Percentiles rank a stretch among this genome's conserved stretches.
These are phyloP conservation scores for Genyomyrus donnyi DNA, from an alignment of 2,113 vertebrate species.

Conservation along the genomic window DNA sequence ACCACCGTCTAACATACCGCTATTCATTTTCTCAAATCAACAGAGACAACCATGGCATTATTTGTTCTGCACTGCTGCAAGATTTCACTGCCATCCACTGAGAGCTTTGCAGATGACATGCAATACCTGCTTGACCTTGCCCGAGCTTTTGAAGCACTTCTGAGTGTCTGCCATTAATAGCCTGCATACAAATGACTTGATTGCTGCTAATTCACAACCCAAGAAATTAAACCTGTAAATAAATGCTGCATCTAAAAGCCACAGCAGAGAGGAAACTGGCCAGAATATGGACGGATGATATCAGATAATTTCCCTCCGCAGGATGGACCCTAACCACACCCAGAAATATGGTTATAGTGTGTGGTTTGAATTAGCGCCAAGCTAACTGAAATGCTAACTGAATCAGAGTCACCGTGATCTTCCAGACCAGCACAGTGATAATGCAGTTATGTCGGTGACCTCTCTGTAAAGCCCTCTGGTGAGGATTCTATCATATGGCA, in stretches of 20 bases:
- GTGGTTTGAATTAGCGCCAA: neutral
- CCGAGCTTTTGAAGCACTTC: neutral
- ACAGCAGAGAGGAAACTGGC: neutral
- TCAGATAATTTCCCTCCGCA: neutral
- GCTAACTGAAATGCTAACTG: too few relatives aligned
- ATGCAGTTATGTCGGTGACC: neutral
- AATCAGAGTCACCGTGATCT: neutral
- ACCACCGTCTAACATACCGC: neutral
- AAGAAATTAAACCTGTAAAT: constrained; percentile 1
- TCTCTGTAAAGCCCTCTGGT: neutral
- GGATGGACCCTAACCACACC: neutral
- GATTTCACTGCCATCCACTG: neutral
- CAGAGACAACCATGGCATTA: neutral
- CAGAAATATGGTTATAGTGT: neutral
- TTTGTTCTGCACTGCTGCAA: neutral
- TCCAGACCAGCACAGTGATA: neutral
- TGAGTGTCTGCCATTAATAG: neutral
- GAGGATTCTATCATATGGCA: too few relatives aligned
- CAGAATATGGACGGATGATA: neutral
- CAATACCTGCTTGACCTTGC: neutral
- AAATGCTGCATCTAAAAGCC: neutral
- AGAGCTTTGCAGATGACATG: neutral
- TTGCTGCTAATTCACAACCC: neutral
- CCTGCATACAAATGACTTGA: neutral
- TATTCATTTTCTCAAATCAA: neutral